Evolutionary conservation across 2,888 invertebrate species (phyloP).

Genomic region (Pharmacophagus antenor): DNA sequence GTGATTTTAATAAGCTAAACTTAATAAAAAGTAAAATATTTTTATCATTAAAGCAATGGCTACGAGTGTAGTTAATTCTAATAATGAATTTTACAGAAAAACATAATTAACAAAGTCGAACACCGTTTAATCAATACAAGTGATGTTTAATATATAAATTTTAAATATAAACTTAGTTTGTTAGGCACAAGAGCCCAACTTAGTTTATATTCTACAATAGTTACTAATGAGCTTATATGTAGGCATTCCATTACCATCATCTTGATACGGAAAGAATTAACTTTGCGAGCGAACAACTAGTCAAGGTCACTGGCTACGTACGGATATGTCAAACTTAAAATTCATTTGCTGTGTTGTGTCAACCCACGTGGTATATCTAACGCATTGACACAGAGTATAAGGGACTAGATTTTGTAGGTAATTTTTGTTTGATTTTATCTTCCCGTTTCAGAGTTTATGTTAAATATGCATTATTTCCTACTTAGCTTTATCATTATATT

Average conservation of each 20-base stretch:
- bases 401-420: not conserved
- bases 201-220: slow-evolving; percentile 31
- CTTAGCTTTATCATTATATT: too few species aligned
- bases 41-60: too few species aligned
- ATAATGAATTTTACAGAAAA: too few species aligned
- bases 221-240: slow-evolving; percentile 43
- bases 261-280: slow-evolving; percentile 73
- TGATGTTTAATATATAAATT: slow-evolving; percentile 21
- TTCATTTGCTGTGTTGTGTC: slow-evolving; percentile 58
- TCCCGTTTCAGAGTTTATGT: too few species aligned
- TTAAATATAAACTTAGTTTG: slow-evolving; percentile 27
- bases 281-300: slow-evolving; percentile 55
- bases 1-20: not conserved
- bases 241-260: slow-evolving; percentile 52
- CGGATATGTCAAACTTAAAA: slow-evolving; percentile 68
- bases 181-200: slow-evolving; percentile 11
- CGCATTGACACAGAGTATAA: slow-evolving; percentile 27
- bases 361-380: slow-evolving; percentile 45
- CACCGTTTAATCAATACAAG: slow-evolving; percentile 4
- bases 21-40: too few species aligned
- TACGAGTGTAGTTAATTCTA: too few species aligned
- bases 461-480: too few species aligned
- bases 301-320: slow-evolving; percentile 63
- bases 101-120: not conserved
- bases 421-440: not conserved